Base-by-base conservation (phyloP, 2,888 invertebrate genomes). In the Hypercompe scribonia region DNA sequence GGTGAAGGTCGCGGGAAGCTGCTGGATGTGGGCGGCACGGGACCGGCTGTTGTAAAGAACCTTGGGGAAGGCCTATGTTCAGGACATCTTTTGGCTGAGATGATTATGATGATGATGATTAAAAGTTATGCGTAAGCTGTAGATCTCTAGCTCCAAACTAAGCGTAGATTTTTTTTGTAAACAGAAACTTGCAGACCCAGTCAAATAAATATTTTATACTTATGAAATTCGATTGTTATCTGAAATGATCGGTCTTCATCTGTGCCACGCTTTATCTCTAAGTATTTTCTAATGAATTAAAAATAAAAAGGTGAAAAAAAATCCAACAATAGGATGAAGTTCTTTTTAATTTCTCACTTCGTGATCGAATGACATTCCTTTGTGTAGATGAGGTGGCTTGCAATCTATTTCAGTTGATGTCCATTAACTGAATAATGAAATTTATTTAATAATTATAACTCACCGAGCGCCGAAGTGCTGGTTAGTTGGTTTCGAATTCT, bases 331-430 rank as follows among this genome's bases (percentile, higher is more conserved):
- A 70, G 28, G 61, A 63, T 66, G 66, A 54, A 68, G 54, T 36
- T 63, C 69, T 21, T 46, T 46, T n/a, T 46, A 31, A 28, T 39
- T 65, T 66, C 31, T 46, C 5, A 31, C 31, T 11, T 66, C 11
- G 15, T 65, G 39, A 31, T 66, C 31, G 46, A 34, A 66, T 68
- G 39, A 36, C 33, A 34, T 65, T 71, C 39, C 63, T 46, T 65
- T 72, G 68, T 73, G 68, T 67, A 42, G 28, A 34, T 50, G 65
- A 34, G 63, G 68, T 72, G 72, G 67, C 61, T 63, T 46, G 61
- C 76, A 76, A 81, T 77, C 74, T 61, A 46, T 68, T 74, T 82
- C 74, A 78, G 64, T 71, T 72, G 70, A 72, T 73, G 67, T 79
- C 71, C 77, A 79, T 74, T 76, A 75, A 75, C 67, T n/a, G 72